Percentiles rank a stretch among this genome's conserved stretches.
These are phyloP conservation scores for Hoplodrina blanda DNA, from an alignment of 2,888 invertebrate species.

Conservation along the genomic window DNA sequence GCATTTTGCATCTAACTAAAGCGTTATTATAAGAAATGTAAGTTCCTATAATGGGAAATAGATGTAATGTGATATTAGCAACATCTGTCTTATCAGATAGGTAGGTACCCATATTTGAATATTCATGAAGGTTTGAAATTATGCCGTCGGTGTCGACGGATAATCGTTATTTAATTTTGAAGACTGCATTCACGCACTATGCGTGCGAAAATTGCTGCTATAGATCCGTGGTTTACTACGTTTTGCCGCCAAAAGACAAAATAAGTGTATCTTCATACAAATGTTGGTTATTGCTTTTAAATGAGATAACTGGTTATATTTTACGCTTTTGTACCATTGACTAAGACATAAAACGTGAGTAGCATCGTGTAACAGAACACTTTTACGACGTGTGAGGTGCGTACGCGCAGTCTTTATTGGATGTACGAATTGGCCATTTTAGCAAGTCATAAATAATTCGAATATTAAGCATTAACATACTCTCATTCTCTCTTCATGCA, in stretches of 20 bases:
- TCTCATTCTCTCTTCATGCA: constrained; percentile 40
- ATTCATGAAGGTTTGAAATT: constrained; percentile 41
- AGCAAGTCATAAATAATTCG: constrained; percentile 51
- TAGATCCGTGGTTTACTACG: neutral
- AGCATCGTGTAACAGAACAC: constrained; percentile 52
- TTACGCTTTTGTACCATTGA: constrained; percentile 61
- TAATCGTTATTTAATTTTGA: constrained; percentile 35
- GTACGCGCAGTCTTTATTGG: constrained; percentile 49
- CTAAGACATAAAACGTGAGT: constrained; percentile 59
- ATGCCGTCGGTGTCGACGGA: constrained; percentile 11
- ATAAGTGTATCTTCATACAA: constrained; percentile 26
- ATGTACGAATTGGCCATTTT: constrained; percentile 49
- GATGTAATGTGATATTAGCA: constrained; percentile 36
- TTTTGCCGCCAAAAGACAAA: constrained; percentile 30
- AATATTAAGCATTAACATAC: constrained; percentile 45
- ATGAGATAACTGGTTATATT: constrained; percentile 45
- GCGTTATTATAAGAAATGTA: constrained; percentile 37
- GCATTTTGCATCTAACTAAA: constrained; percentile 21
- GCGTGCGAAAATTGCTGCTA: constrained; percentile 50
- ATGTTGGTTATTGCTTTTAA: constrained; percentile 25
- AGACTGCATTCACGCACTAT: constrained; percentile 38
- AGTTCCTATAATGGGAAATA: constrained; percentile 17
- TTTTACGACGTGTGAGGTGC: constrained; percentile 53
- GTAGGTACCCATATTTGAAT: constrained; percentile 48
- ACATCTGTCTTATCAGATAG: constrained; percentile 37